A percentile compares a stretch with the other conserved stretches of the same genome.
These are phyloP conservation scores for Excalfactoria chinensis DNA, from an alignment of 2,113 vertebrate species.

Conservation along the genomic window DNA sequence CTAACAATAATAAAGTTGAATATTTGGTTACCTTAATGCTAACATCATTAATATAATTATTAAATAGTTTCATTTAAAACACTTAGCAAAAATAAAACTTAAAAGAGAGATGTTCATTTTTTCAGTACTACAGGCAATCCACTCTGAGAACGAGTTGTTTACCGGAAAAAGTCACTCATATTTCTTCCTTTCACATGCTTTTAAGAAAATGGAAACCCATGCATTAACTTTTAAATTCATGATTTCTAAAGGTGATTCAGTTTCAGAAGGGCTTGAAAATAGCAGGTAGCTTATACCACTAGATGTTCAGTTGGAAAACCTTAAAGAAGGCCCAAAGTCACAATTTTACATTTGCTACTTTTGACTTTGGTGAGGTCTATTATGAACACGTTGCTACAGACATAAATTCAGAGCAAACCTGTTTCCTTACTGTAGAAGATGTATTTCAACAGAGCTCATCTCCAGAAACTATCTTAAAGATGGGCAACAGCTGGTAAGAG, in stretches of 20 bases:
- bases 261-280: not conserved
- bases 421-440: not conserved
- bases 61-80: not conserved
- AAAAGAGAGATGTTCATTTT: not conserved
- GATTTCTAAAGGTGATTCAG: not conserved
- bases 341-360: not conserved
- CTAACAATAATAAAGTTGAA: not conserved
- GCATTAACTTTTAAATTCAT: not conserved
- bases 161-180: not conserved
- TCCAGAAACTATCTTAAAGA: slow-evolving; percentile 11
- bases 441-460: slow-evolving; percentile 1
- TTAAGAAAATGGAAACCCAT: not conserved
- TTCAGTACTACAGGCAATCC: not conserved
- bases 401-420: not conserved
- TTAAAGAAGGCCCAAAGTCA: not conserved
- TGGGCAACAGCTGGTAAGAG: slow-evolving; percentile 57
- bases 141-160: not conserved
- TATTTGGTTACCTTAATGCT: not conserved
- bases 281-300: not conserved
- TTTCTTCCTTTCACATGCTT: not conserved
- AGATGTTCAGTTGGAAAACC: not conserved
- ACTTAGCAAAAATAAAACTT: not conserved
- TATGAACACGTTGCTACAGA: not conserved
- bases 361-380: not conserved
- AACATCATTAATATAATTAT: not conserved